Evolutionary conservation across 2,113 vertebrate species (phyloP), one percentile per base, ranked within the genome.

Genomic region (Danionella cerebrum): DNA sequence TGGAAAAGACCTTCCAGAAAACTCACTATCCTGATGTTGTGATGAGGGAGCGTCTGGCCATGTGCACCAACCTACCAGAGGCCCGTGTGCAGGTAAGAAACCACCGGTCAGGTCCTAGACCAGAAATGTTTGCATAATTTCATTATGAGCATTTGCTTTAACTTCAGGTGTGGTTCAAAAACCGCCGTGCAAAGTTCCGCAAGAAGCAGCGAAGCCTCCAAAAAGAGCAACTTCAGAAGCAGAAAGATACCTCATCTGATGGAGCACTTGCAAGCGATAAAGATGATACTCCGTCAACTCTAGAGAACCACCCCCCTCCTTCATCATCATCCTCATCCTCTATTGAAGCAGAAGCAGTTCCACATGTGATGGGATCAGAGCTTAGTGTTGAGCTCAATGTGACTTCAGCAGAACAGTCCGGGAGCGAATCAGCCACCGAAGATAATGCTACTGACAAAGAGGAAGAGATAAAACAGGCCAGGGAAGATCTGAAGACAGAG

Each of bases 1-100:
- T 99, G 79, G 96, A 98, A 84, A 97, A 96, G 83, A 98, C 95
- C 11, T 99, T 99, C 80, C 95, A 98, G 92, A 98, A 98, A 82
- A 99, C 96, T 0, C 96, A 99, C 78, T 99, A 99, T 68, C 96
- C 96, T 0, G 96, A 99, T 1, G 96, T 97, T 72, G 94, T 98
- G 84, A 98, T 98, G 96, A 86, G 96, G 13, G 96, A 99, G 80
- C 82, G 96, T 6, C 86, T 99, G 85, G 96, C 96, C 72, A 98
- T 97, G 92, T 98, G 95, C 80, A 98, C 94, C 74, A 99, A 98
- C 82, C 86, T 99, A 21, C 96, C 94, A 0, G 96, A 99, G 84
- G 94, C 96, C 66, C 90, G 96, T 19, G 96, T 99, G 14, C 96
- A 99, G 94, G 96, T 97, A 87, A 39, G 67, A 22, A 2, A 13